These are phyloP conservation scores for Athalia cordata DNA, from an alignment of 2,888 invertebrate genomes.

Conservation along the genomic window DNA sequence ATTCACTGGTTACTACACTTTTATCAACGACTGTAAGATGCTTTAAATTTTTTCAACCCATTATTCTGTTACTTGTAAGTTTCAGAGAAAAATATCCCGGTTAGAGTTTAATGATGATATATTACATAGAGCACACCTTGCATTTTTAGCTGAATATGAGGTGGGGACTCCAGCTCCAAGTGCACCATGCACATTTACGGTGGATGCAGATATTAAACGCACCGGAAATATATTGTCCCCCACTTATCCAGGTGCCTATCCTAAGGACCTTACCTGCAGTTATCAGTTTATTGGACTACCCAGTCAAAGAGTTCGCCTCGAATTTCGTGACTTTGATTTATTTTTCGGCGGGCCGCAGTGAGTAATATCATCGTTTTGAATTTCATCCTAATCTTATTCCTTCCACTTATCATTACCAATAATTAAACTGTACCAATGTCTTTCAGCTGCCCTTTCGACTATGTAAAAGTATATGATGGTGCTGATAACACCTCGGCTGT, in stretches of 20 bases:
- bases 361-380: slow-evolving; percentile 73
- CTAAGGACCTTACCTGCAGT: slow-evolving; percentile 95
- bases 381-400: slow-evolving; percentile 12
- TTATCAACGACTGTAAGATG: slow-evolving; percentile 94
- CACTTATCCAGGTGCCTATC: slow-evolving; percentile 99
- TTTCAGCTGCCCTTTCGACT: slow-evolving; percentile 98
- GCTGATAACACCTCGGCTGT: slow-evolving; percentile 90
- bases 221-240: slow-evolving; percentile 95
- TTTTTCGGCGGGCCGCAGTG: slow-evolving; percentile 99
- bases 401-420: not conserved
- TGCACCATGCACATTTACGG: slow-evolving; percentile 91
- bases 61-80: not conserved
- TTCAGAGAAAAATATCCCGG: not conserved
- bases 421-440: slow-evolving; percentile 38
- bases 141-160: slow-evolving; percentile 88
- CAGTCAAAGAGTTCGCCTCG: slow-evolving; percentile 94
- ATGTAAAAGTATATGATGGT: slow-evolving; percentile 97
- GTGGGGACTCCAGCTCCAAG: slow-evolving; percentile 92
- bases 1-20: slow-evolving; percentile 92
- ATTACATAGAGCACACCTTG: not conserved
- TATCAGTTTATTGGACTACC: slow-evolving; percentile 94
- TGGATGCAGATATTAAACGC: slow-evolving; percentile 82
- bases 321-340: slow-evolving; percentile 98
- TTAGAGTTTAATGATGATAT: not conserved
- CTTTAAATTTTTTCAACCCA: slow-evolving; percentile 35